Percentiles rank a stretch among this genome's conserved stretches.
Evolutionary conservation across 92 coral and sea anemone genomes (phyloP).

Genomic region (Ricordea florida): DNA sequence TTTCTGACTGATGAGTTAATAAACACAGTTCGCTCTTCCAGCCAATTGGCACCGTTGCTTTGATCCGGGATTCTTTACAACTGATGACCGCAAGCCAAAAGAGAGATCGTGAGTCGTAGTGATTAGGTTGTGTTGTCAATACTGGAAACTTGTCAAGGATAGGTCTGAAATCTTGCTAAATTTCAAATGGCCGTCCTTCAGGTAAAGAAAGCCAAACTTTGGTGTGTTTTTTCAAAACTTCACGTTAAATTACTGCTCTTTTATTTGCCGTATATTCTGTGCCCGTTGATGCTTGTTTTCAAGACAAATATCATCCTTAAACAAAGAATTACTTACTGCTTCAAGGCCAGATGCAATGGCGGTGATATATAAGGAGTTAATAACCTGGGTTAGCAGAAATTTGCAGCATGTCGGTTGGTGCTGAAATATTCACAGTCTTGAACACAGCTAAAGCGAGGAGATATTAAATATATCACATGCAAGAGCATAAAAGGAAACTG

Average conservation of each 20-base stretch:
- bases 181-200: conserved; percentile 75
- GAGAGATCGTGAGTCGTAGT: conserved; percentile 43
- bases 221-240: conserved; percentile 2
- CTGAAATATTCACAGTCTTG: conserved; percentile 14
- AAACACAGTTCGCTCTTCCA: conserved; percentile 47
- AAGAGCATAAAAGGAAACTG: conserved; percentile 14
- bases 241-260: conserved; percentile 5
- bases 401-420: conserved; percentile 1
- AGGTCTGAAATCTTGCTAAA: conserved; percentile 18
- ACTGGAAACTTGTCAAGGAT: conserved; percentile 26
- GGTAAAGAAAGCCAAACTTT: conserved; percentile 45
- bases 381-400: too few species aligned
- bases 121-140: conserved; percentile 39
- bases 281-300: conserved; percentile 12
- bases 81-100: conserved; percentile 72
- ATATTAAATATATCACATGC: conserved; percentile 29
- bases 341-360: conserved; percentile 32
- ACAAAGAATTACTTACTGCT: conserved; percentile 22
- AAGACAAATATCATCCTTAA: neutral
- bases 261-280: neutral
- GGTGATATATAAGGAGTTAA: too few species aligned
- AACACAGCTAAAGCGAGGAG: too few species aligned
- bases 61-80: conserved; percentile 68
- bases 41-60: conserved; percentile 48
- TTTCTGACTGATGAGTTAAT: conserved; percentile 73